phyloP scores from a whole-genome alignment of 2,113 vertebrate species.

The Morone chrysops region DNA sequence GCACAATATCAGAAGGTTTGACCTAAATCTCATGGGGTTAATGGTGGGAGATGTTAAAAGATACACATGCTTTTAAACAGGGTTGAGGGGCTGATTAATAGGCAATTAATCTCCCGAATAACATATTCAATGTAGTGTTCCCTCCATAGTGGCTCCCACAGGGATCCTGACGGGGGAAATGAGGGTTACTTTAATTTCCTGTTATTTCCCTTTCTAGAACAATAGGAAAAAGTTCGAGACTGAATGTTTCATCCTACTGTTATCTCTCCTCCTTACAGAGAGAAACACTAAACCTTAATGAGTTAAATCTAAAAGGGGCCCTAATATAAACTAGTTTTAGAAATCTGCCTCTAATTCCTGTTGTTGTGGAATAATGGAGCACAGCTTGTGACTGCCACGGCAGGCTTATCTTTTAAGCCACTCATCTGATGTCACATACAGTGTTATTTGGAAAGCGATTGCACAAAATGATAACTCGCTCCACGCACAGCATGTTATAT shows the following conservation, averaged over 20 bases:
- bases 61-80: conserved; percentile 2
- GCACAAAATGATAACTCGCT: conserved; percentile 3
- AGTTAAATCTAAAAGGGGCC: neutral
- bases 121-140: conserved; percentile 25
- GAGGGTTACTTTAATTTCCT: conserved; percentile 46
- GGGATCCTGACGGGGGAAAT: conserved; percentile 6
- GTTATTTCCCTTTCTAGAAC: conserved; percentile 35
- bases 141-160: conserved; percentile 25
- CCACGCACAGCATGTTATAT: neutral
- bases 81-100: conserved; percentile 33
- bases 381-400: conserved; percentile 4
- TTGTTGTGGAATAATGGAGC: conserved; percentile 1
- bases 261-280: neutral
- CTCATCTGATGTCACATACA: conserved; percentile 9
- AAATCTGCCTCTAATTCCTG: conserved; percentile 17
- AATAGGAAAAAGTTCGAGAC: conserved; percentile 8
- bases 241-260: conserved; percentile 1
- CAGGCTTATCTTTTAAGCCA: conserved; percentile 6
- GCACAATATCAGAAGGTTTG: conserved; percentile 4
- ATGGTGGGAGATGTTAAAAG: conserved; percentile 30
- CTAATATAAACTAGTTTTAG: neutral
- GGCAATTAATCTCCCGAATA: conserved; percentile 36
- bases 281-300: neutral
- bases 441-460: neutral
- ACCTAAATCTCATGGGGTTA: neutral